Evolutionary conservation across 2,797 vertebrate genomes (phyloP).

Genomic region (Serranus cabrilla): DNA sequence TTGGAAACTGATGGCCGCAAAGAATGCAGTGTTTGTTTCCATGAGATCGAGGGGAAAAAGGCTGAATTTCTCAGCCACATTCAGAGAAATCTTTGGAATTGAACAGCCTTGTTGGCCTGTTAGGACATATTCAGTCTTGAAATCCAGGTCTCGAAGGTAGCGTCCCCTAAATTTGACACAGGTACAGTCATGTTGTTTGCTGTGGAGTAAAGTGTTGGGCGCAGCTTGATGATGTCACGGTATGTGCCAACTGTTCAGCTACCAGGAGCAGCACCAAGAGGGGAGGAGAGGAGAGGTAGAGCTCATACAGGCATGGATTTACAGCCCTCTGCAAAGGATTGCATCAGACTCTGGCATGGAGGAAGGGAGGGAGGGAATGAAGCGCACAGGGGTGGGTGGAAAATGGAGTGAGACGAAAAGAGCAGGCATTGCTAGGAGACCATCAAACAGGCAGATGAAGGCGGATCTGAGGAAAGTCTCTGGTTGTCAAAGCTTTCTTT

Average conservation of each 20-base stretch:
- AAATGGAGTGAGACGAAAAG: constrained; percentile 70
- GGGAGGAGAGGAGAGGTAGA: constrained; percentile 61
- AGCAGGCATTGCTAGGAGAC: constrained; percentile 83
- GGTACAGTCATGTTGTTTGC: constrained; percentile 45
- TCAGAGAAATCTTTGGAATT: constrained; percentile 6
- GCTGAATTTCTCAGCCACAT: constrained; percentile 8
- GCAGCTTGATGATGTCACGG: constrained; percentile 79
- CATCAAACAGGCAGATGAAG: constrained; percentile 78
- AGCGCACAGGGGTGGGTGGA: constrained; percentile 71
- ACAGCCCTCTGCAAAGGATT: constrained; percentile 88
- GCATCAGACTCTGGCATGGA: constrained; percentile 87
- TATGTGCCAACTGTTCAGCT: constrained; percentile 65
- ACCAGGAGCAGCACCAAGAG: constrained; percentile 63
- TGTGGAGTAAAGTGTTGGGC: constrained; percentile 50
- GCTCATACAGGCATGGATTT: constrained; percentile 83
- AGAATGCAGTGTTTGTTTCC: constrained; percentile 6
- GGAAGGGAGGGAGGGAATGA: constrained; percentile 67
- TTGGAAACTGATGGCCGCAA: neutral
- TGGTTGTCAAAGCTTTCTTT: constrained; percentile 50
- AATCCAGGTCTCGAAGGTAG: neutral
- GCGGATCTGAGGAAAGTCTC: constrained; percentile 63
- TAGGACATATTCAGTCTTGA: constrained; percentile 12
- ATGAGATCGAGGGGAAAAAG: neutral
- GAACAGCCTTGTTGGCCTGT: neutral
- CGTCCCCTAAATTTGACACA: constrained; percentile 29